Evolutionary conservation across 2,113 vertebrate genomes (phyloP).

Genomic region (Coracopsis vasa): DNA sequence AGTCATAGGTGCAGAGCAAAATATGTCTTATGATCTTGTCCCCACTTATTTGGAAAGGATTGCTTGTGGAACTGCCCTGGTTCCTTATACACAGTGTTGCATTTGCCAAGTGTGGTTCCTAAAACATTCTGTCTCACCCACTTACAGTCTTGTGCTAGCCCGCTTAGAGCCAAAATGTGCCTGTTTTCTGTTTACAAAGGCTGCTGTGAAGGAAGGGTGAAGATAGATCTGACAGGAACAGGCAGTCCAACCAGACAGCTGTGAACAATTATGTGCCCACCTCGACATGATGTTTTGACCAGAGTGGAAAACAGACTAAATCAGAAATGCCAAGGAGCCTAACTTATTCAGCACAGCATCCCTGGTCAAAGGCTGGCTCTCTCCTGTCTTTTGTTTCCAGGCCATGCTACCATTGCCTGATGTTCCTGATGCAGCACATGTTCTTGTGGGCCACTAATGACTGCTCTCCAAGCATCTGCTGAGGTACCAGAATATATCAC

Average conservation of each 20-base stretch:
- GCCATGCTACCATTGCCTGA: not conserved
- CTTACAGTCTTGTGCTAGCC: not conserved
- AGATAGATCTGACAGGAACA: slow-evolving; percentile 34
- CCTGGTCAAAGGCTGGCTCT: not conserved
- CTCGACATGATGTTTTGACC: slow-evolving; percentile 10
- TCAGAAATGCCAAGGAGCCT: not conserved
- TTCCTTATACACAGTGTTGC: not conserved
- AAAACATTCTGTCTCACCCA: slow-evolving; percentile 45
- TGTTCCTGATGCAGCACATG: not conserved
- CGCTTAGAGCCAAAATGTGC: not conserved
- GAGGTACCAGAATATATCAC: not conserved
- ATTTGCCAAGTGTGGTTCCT: slow-evolving; percentile 24
- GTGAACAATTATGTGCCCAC: slow-evolving; percentile 30
- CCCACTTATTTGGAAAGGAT: not conserved
- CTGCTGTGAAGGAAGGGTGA: slow-evolving; percentile 36
- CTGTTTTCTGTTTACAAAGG: slow-evolving; percentile 29
- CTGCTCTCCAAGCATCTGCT: not conserved
- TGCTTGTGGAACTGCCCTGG: slow-evolving; percentile 17
- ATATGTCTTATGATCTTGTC: not conserved
- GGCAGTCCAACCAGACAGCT: slow-evolving; percentile 40
- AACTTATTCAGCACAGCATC: not conserved
- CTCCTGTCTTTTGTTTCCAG: not conserved
- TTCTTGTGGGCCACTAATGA: not conserved
- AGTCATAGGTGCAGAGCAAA: not conserved
- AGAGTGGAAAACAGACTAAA: slow-evolving; percentile 8